Evolutionary conservation across 2,888 invertebrate species (phyloP).

Genomic region (Macrostomum cliftonense): DNA sequence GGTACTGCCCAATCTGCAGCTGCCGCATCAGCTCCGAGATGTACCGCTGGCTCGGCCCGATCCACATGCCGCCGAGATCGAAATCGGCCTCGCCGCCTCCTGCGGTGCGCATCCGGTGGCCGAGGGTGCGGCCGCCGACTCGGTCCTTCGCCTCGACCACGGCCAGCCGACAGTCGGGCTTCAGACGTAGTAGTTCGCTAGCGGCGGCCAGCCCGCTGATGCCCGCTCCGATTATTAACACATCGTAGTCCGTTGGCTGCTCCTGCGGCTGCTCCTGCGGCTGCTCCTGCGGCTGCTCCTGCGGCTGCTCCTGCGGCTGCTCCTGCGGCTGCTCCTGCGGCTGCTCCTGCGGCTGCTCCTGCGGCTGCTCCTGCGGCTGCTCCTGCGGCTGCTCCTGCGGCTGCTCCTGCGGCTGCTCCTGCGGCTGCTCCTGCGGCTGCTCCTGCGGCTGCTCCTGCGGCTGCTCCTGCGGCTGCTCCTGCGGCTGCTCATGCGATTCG

Average conservation of each 20-base stretch:
- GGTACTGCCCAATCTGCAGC: slow-evolving; percentile 22
- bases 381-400: too few species aligned
- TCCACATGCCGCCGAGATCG: slow-evolving; percentile 36
- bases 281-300: too few species aligned
- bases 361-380: too few species aligned
- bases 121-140: slow-evolving; percentile 30
- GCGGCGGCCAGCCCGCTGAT: slow-evolving; percentile 35
- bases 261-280: too few species aligned
- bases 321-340: too few species aligned
- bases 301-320: too few species aligned
- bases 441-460: too few species aligned
- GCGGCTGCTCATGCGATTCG: too few species aligned
- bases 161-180: slow-evolving; percentile 21
- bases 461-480: too few species aligned
- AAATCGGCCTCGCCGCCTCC: slow-evolving; percentile 21
- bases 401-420: too few species aligned
- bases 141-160: slow-evolving; percentile 39
- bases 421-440: too few species aligned
- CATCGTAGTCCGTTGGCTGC: slow-evolving; percentile 16
- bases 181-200: slow-evolving; percentile 24
- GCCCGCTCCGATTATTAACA: slow-evolving; percentile 31
- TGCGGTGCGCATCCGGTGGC: slow-evolving; percentile 21
- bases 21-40: slow-evolving; percentile 27
- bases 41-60: slow-evolving; percentile 29
- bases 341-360: too few species aligned